A percentile compares a stretch with the other conserved stretches of the same genome.
Evolutionary conservation across 2,888 invertebrate species (phyloP).

Genomic region (Pterobdella sp.): DNA sequence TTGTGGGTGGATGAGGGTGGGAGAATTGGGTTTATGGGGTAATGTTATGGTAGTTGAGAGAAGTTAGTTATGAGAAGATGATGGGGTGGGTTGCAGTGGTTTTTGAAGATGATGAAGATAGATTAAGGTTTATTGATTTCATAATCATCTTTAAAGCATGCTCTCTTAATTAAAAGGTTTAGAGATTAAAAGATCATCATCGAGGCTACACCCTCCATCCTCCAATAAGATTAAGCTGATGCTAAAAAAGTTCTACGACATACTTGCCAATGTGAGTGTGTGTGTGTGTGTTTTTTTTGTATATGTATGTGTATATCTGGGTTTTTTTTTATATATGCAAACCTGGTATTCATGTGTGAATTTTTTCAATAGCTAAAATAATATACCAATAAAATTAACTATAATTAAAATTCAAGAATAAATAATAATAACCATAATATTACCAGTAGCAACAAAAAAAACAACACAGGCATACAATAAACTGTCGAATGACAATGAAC

Average conservation of each 20-base stretch:
- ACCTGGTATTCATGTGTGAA: too few relatives aligned
- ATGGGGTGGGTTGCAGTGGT: not conserved
- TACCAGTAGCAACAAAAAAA: too few relatives aligned
- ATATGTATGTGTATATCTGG: too few relatives aligned
- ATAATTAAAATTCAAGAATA: too few relatives aligned
- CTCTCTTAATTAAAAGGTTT: not conserved
- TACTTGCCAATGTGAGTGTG: constrained; percentile 17
- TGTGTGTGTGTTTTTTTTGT: too few relatives aligned
- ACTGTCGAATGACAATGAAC: not conserved
- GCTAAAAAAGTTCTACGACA: constrained; percentile 25
- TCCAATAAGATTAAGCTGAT: constrained; percentile 15
- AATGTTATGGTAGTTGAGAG: not conserved
- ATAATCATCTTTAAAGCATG: not conserved
- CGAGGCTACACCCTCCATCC: constrained; percentile 1
- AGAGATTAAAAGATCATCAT: constrained; percentile 12
- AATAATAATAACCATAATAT: too few relatives aligned
- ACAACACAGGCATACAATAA: constrained; percentile 7
- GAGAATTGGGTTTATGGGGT: not conserved
- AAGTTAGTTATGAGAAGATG: not conserved
- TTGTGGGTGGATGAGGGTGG: too few relatives aligned
- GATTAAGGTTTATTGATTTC: not conserved
- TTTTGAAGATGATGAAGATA: too few relatives aligned
- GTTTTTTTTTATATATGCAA: too few relatives aligned
- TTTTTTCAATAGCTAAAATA: too few relatives aligned
- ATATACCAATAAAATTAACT: too few relatives aligned